Base-by-base conservation (phyloP, 2,888 invertebrate species). In the Coenonympha arcania region DNA sequence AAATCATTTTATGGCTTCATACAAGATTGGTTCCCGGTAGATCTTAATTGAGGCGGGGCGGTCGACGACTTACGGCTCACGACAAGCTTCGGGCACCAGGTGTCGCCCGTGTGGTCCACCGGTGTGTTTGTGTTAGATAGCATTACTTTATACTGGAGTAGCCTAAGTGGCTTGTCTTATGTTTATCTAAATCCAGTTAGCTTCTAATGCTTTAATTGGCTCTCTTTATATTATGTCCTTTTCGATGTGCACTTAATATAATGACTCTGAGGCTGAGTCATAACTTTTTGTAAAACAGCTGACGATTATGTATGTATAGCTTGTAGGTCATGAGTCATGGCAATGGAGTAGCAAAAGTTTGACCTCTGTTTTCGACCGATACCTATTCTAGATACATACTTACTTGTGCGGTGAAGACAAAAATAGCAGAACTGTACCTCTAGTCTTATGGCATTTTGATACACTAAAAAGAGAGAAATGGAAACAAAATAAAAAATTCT, bases 11-110 rank as follows among this genome's bases (percentile, higher is more conserved):
- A 79, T 66, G 62, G 70, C 71, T 76, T 73, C 65, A 74, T 72
- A 74, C 63, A 64, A 71, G 70, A 76, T 75, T 74, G 71, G 68
- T 75, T 68, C 63, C 56, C 59, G 55, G 68, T 69, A 73, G 72
- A 75, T 71, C 73, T 79, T 74, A 76, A 79, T 77, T 70, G 68
- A 68, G 64, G 68, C 59, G 62, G 62, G 65, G 66, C 64, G 64
- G 66, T 65, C 64, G 64, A 63, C 61, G 69, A 75, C 72, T 80
- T 76, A 76, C 69, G 65, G 79, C 69, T 71, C 81, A 82, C 80
- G 83, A 82, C 73, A 76, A 70, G 76, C 81, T 80, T 55, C 60
- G 51, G 80, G 81, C 81, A 57, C 63, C 65, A 63, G 69, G 62
- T 61, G 61, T 68, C 59, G 68, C 66, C 64, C 73, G 83, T 81